Evolutionary conservation across 2,888 invertebrate genomes (phyloP), one percentile per base, ranked within the genome.

Genomic region (Rhagium mordax): DNA sequence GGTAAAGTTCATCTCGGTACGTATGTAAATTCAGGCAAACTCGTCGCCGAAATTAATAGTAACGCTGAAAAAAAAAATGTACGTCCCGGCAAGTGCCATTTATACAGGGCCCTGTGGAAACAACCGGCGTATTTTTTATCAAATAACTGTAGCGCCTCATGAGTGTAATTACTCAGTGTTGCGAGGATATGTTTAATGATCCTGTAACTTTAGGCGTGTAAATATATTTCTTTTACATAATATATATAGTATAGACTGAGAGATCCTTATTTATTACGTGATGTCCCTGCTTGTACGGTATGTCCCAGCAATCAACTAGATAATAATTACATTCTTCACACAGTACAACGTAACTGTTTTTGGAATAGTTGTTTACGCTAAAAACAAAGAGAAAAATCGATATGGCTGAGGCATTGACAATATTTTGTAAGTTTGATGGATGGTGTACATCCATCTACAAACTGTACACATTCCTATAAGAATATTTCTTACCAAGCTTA

Each of bases 151-250:
- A 24, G 20, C 1, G 6, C 29, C 18, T 41, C 53, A 33, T 33
- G 53, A 53, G 53, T 20, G n/a, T 29, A 51, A 33, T 33, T 48
- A 53, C 8, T 65, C 10, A 51, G 16, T 18, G 27, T 53, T 53
- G 41, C 20, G 18, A 7, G 13, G 64, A 51, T 64, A 65, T 53
- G 13, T 53, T 65, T 65, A 53, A 65, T 65, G 51, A 65, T 65
- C 61, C 47, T 61, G 3, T 27, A 16, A n/a, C 53, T 64, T 65
- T 53, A 21, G 33, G 33, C 29, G 18, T 33, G 64, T 51, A 29
- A 64, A 47, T 64, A 51, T n/a, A 53, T 65, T 53, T 33, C 53
- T 10, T 53, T 41, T 27, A 53, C 53, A 13, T 41, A 24, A 51
- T n/a, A n/a, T n/a, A n/a, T n/a, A n/a, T 65, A 53, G 53, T 53